phyloP scores from a whole-genome alignment of 1,140 invertebrate genomes.

The Drosophila parvula region DNA sequence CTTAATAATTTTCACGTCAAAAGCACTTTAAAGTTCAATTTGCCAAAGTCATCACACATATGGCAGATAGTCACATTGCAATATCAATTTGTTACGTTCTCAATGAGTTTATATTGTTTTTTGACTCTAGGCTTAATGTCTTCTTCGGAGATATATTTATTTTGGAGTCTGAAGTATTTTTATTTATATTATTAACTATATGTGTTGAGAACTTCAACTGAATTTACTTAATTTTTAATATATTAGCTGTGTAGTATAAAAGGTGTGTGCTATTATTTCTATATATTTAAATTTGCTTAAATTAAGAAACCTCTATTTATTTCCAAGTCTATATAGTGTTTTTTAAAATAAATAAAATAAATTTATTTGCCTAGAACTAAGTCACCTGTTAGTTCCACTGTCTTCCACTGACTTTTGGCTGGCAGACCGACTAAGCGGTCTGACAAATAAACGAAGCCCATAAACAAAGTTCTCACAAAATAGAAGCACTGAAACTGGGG shows the following conservation, averaged over 20 bases:
- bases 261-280: no score
- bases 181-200: background rate
- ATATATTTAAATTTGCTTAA: background rate
- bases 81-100: slow-evolving; percentile 11
- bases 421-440: slow-evolving; percentile 8
- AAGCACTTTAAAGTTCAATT: slow-evolving; percentile 68
- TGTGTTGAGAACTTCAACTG: background rate
- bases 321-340: background rate
- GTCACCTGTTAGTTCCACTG: background rate
- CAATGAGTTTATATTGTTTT: slow-evolving; percentile 4
- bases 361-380: background rate
- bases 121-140: background rate
- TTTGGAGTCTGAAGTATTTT: background rate
- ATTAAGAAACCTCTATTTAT: background rate
- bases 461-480: slow-evolving; percentile 43
- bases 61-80: background rate
- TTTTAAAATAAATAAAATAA: no score
- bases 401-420: background rate
- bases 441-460: slow-evolving; percentile 53
- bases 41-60: slow-evolving; percentile 40
- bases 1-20: slow-evolving; percentile 39
- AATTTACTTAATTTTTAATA: background rate
- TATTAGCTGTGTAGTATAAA: no score
- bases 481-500: background rate
- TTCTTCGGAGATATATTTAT: background rate